Base-by-base conservation (phyloP, 2,888 invertebrate species). In the Thymelicus acteon region DNA sequence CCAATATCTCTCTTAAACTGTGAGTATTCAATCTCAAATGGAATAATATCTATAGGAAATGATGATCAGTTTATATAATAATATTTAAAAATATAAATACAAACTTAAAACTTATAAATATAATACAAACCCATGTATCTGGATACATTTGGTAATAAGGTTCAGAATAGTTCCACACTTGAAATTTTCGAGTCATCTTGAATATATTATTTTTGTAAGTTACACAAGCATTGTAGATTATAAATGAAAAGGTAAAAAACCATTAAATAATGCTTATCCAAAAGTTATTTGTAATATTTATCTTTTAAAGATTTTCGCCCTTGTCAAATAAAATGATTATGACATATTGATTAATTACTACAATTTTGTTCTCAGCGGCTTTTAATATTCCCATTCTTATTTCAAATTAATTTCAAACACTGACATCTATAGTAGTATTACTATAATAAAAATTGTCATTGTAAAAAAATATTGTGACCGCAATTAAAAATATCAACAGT, bases 101-200 rank as follows among this genome's bases (percentile, higher is more conserved):
- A 39, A 57, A 19, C 19, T 19, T 19, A 19, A 19, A 19, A 19
- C 19, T 10, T 37, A 52, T 10, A 44, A 19, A 19, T 19, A 19
- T 19, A 8, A 6, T 63, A 80, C 88, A 78, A 75, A 91, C 93
- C 93, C 92, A 93, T 81, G 92, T 88, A 76, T 93, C 92, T 72
- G 92, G 93, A 85, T 91, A 92, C 92, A 94, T 91, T 87, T 92
- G 90, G 78, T 93, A 93, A 85, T 91, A 90, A 73, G 93, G 91
- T 82, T 93, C 92, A 48, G 92, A 93, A 85, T 90, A 93, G 84
- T 93, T 93, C 93, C 93, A 93, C 82, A 93, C 93, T 92, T 91
- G 93, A 91, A 94, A 94, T 93, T 93, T 94, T 84, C 91, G 86
- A 71, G 91, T 92, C 93, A 94, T 93, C 79, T 84, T 91, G 82